phyloP scores from a whole-genome alignment of 2,113 vertebrate species.

The Sisor rabdophorus region DNA sequence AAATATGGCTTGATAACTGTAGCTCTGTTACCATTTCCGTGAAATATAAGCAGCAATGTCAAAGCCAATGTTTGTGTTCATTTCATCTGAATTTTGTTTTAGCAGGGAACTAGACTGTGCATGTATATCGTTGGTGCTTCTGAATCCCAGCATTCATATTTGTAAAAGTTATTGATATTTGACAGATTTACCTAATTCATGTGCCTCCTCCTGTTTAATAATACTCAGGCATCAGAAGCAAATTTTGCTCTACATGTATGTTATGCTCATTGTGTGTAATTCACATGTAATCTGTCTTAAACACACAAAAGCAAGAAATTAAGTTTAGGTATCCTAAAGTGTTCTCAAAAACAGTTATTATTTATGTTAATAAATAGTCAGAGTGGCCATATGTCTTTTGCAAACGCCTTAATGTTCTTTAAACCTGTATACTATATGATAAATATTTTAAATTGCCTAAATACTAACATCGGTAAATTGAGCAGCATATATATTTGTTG shows the following conservation, averaged over 20 bases:
- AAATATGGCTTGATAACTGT: background rate
- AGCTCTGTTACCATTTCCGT: conserved; percentile 14
- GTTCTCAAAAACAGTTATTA: background rate
- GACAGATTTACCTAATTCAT: background rate
- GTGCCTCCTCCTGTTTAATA: background rate
- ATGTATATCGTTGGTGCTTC: background rate
- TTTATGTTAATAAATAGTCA: background rate
- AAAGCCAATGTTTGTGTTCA: conserved; percentile 5
- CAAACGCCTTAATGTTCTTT: conserved; percentile 14
- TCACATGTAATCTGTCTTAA: background rate
- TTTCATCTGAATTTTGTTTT: background rate
- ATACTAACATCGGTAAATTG: conserved; percentile 29
- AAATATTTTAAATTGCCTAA: background rate
- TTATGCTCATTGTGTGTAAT: background rate
- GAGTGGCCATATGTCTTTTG: background rate
- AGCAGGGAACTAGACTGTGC: background rate
- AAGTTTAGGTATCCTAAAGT: background rate
- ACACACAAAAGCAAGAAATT: background rate
- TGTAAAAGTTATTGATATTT: background rate
- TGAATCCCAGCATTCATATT: conserved; percentile 1
- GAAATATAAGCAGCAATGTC: conserved; percentile 3
- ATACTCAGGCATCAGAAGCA: background rate
- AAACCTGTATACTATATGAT: background rate
- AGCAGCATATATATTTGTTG: conserved; percentile 50
- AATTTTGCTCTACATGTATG: background rate